phyloP scores from a whole-genome alignment of 2,888 invertebrate species.

The Caenorhabditis zanzibari region DNA sequence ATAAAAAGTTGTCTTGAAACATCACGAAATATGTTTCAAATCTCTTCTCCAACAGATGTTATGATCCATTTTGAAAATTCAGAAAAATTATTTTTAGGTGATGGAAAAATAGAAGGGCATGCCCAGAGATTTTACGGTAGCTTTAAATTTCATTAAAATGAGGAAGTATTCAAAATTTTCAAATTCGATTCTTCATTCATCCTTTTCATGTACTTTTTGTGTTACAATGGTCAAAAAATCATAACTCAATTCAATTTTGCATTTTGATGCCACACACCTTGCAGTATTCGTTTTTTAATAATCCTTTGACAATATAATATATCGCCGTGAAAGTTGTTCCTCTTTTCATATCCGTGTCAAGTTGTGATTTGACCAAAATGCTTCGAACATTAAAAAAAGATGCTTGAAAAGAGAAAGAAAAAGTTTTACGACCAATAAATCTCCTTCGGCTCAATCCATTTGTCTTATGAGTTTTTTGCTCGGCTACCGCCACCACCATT shows the following conservation, averaged over 20 bases:
- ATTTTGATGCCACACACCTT: neutral
- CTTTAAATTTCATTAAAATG: too few species aligned
- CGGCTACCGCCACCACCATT: slow-evolving; percentile 7
- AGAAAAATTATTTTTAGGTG: too few species aligned
- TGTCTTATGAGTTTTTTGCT: slow-evolving; percentile 49
- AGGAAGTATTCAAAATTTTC: too few species aligned
- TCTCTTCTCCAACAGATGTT: too few species aligned
- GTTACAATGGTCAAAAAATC: neutral
- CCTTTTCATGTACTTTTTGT: neutral
- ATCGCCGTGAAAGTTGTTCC: neutral
- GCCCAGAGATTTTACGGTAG: too few species aligned
- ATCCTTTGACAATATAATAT: neutral
- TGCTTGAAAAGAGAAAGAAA: neutral
- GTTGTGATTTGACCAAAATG: neutral
- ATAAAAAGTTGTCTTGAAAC: too few species aligned
- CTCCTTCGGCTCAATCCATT: slow-evolving; percentile 47
- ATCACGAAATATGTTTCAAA: too few species aligned
- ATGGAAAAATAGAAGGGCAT: too few species aligned
- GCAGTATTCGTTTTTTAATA: neutral
- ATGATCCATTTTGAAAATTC: too few species aligned
- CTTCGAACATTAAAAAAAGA: slow-evolving; percentile 23
- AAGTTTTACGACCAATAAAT: slow-evolving; percentile 58
- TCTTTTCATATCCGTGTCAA: neutral
- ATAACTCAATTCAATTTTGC: neutral
- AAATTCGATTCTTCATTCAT: too few species aligned